These are phyloP conservation scores for Pseudocheirus occidentalis DNA, from an alignment of 2,797 vertebrate genomes.

Conservation along the genomic window DNA sequence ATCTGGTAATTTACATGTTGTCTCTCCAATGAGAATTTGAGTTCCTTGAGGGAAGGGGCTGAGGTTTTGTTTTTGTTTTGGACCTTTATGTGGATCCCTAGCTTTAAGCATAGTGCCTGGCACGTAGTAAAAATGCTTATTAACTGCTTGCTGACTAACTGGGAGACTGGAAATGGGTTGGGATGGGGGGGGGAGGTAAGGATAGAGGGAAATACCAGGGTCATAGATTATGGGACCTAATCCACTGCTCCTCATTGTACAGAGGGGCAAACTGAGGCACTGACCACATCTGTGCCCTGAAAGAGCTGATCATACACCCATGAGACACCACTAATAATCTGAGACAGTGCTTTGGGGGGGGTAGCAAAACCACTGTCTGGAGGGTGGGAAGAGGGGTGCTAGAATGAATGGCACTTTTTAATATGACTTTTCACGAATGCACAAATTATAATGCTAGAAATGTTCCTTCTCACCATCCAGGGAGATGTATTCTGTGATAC, in stretches of 20 bases:
- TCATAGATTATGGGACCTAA: neutral
- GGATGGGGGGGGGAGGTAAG: neutral
- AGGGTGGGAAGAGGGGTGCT: too few species aligned
- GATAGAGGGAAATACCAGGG: neutral
- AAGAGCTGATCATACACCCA: neutral
- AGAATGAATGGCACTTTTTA: neutral
- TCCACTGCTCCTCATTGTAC: neutral
- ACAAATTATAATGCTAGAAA: neutral
- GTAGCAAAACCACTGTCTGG: neutral
- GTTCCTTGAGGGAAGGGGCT: neutral
- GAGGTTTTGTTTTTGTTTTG: neutral
- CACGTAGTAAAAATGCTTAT: neutral
- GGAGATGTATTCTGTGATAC: neutral
- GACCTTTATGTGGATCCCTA: neutral
- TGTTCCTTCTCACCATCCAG: neutral
- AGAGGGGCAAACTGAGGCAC: neutral
- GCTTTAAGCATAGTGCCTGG: neutral
- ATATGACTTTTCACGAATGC: neutral
- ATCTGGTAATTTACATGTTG: neutral
- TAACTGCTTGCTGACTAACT: neutral
- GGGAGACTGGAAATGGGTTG: neutral
- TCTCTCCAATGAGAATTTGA: neutral
- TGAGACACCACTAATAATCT: neutral
- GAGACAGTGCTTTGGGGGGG: neutral
- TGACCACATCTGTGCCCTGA: neutral